Evolutionary conservation across 2,888 invertebrate species (phyloP).

Genomic region (Erpobdella octoculata): DNA sequence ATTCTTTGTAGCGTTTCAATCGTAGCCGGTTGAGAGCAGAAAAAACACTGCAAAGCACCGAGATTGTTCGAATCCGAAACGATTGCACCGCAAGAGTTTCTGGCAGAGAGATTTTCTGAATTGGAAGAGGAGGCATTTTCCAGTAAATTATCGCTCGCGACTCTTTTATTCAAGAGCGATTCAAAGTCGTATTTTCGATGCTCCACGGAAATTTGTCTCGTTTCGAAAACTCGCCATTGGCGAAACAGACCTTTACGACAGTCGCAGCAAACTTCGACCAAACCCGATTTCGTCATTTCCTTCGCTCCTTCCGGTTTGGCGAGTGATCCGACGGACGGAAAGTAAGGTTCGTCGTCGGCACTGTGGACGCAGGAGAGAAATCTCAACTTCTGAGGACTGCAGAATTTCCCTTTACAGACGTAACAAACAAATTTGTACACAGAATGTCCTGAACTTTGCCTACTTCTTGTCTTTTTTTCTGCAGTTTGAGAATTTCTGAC

Average conservation of each 20-base stretch:
- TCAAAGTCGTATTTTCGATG: conserved; percentile 33
- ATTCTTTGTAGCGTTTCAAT: not conserved
- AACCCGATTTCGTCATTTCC: conserved; percentile 78
- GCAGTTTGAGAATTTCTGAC: no score
- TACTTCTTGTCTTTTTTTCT: not conserved
- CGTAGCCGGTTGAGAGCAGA: not conserved
- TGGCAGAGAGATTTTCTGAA: not conserved
- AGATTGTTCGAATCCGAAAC: not conserved
- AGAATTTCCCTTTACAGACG: conserved; percentile 56
- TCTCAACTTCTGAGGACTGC: conserved; percentile 63
- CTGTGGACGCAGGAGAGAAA: conserved; percentile 76
- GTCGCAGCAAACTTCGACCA: conserved; percentile 76
- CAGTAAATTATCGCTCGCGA: not conserved
- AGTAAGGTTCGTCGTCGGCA: conserved; percentile 76
- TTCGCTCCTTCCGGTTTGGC: conserved; percentile 75
- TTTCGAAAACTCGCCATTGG: conserved; percentile 75
- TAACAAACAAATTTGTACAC: conserved; percentile 39
- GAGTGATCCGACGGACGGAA: conserved; percentile 75
- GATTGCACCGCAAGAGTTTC: not conserved
- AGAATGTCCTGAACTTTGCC: not conserved
- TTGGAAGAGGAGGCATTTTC: not conserved
- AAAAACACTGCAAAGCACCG: not conserved
- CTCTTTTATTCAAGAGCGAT: conserved; percentile 13
- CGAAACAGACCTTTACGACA: conserved; percentile 79
- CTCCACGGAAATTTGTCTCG: conserved; percentile 44